phyloP scores from a whole-genome alignment of 2,888 invertebrate species.

The Thereva nobilitata region DNA sequence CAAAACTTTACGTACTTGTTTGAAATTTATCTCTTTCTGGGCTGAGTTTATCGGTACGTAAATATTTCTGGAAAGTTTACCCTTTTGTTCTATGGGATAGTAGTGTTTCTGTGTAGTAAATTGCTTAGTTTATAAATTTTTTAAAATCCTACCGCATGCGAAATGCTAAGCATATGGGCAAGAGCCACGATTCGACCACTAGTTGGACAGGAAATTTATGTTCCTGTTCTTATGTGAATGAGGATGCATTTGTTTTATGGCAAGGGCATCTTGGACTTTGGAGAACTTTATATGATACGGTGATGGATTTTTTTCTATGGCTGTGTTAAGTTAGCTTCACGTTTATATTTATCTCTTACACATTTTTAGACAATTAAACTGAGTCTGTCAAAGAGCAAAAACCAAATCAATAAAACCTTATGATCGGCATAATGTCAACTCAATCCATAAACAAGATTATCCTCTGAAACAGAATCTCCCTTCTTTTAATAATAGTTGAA shows the following conservation, averaged over 20 bases:
- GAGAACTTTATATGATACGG: neutral
- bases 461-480: no score
- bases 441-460: no score
- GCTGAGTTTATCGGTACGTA: slow-evolving; percentile 28
- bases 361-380: no score
- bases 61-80: slow-evolving; percentile 30
- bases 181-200: slow-evolving; percentile 1
- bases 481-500: no score
- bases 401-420: no score
- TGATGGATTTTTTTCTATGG: no score
- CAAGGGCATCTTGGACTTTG: neutral
- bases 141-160: slow-evolving; percentile 10
- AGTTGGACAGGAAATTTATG: slow-evolving; percentile 21
- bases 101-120: neutral
- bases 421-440: no score
- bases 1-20: slow-evolving; percentile 24
- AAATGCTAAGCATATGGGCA: slow-evolving; percentile 23
- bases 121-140: slow-evolving; percentile 5
- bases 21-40: slow-evolving; percentile 31
- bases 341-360: no score
- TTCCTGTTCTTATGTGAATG: neutral
- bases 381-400: no score
- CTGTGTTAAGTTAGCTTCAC: no score
- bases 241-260: neutral
- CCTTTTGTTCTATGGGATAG: slow-evolving; percentile 11